These are phyloP conservation scores for Phrynosoma platyrhinos DNA, from an alignment of 2,113 vertebrate genomes.

Conservation along the genomic window DNA sequence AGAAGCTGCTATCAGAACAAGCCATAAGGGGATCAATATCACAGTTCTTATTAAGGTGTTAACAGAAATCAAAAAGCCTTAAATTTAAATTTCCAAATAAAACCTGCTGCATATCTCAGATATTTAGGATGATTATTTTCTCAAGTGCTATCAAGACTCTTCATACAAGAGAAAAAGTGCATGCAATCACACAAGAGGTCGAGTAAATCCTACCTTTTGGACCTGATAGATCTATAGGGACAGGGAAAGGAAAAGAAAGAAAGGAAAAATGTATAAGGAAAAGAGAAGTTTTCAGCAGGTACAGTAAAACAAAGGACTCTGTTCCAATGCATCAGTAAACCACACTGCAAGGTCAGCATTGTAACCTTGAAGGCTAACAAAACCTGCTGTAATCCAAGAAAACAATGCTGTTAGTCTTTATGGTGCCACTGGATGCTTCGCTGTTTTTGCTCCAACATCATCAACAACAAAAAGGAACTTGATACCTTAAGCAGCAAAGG, in stretches of 20 bases:
- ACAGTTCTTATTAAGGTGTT: background rate
- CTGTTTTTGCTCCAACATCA: background rate
- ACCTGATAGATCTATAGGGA: constrained; percentile 94
- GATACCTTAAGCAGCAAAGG: background rate
- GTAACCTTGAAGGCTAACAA: background rate
- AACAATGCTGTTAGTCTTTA: background rate
- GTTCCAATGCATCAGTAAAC: constrained; percentile 29
- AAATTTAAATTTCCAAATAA: constrained; percentile 7
- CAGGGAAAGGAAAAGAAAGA: constrained; percentile 53
- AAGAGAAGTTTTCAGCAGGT: constrained; percentile 25
- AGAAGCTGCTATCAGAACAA: background rate
- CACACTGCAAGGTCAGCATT: background rate
- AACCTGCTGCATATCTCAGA: background rate
- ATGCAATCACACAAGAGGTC: constrained; percentile 13
- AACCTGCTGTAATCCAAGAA: background rate
- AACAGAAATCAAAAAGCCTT: background rate
- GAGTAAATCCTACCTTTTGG: constrained; percentile 90
- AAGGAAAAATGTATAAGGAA: constrained; percentile 50
- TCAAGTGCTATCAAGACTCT: constrained; percentile 9
- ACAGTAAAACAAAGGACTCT: background rate
- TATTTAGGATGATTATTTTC: background rate
- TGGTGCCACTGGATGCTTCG: background rate
- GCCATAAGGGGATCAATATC: background rate
- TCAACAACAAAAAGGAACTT: no score
- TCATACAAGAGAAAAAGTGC: constrained; percentile 27